phyloP scores from a whole-genome alignment of 2,888 invertebrate genomes.

The Zhuqinia jingwanae region DNA sequence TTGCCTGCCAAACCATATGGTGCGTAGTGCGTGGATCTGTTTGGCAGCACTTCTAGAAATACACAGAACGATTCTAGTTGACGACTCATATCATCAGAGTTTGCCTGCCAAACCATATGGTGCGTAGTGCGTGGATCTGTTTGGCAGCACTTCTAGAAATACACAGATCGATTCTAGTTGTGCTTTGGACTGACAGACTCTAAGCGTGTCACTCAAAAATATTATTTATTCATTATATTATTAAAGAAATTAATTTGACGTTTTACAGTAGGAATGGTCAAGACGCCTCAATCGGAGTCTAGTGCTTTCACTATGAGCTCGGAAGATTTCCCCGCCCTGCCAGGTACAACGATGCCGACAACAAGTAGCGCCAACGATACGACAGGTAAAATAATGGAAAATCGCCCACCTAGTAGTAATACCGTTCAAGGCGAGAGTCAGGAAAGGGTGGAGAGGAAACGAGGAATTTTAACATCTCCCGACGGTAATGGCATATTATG shows the following conservation, averaged over 20 bases:
- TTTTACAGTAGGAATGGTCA: conserved; percentile 93
- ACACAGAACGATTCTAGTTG: conserved; percentile 68
- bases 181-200: conserved; percentile 77
- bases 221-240: conserved; percentile 16
- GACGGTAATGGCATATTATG: conserved; percentile 93
- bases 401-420: conserved; percentile 73
- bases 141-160: conserved; percentile 70
- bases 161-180: conserved; percentile 68
- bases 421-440: conserved; percentile 64
- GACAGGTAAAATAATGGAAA: conserved; percentile 73
- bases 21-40: conserved; percentile 72
- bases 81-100: conserved; percentile 78
- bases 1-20: conserved; percentile 78
- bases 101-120: conserved; percentile 78
- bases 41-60: conserved; percentile 70
- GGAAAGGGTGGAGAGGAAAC: conserved; percentile 79
- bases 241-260: conserved; percentile 66
- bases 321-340: conserved; percentile 99
- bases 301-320: conserved; percentile 98
- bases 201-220: conserved; percentile 59
- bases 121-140: conserved; percentile 72
- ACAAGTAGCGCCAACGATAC: conserved; percentile 74
- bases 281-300: conserved; percentile 95
- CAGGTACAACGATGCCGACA: conserved; percentile 89
- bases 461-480: conserved; percentile 96